phyloP scores from a whole-genome alignment of 1,140 invertebrate genomes.

The Pogonomyrmex barbatus region DNA sequence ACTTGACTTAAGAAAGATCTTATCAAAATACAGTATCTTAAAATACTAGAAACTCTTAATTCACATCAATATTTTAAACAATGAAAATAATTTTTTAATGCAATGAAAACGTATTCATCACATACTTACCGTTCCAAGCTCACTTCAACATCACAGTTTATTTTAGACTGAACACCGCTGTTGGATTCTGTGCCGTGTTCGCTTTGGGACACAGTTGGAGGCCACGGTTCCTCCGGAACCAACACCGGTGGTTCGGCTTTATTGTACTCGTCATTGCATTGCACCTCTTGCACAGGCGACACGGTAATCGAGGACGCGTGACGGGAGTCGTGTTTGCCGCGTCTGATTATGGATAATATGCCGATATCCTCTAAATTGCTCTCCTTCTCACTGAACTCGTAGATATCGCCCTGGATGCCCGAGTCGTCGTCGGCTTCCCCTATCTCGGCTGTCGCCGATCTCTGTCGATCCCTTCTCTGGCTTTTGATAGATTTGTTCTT shows the following conservation, averaged over 20 bases:
- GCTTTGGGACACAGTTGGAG: slow-evolving; percentile 62
- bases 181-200: slow-evolving; percentile 54
- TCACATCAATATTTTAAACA: not conserved
- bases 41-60: not conserved
- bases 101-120: not conserved
- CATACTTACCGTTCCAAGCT: slow-evolving; percentile 70
- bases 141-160: slow-evolving; percentile 70
- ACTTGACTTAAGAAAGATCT: not conserved
- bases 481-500: slow-evolving; percentile 82
- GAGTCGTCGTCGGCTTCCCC: slow-evolving; percentile 84
- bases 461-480: slow-evolving; percentile 80
- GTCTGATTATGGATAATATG: slow-evolving; percentile 77
- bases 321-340: slow-evolving; percentile 73
- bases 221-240: slow-evolving; percentile 78
- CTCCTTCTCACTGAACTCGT: slow-evolving; percentile 84
- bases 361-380: slow-evolving; percentile 83
- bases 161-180: slow-evolving; percentile 65
- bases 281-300: slow-evolving; percentile 75
- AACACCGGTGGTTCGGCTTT: slow-evolving; percentile 75
- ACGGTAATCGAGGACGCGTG: slow-evolving; percentile 40
- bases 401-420: slow-evolving; percentile 85
- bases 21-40: not conserved
- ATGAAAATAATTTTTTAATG: not conserved
- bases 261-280: slow-evolving; percentile 75
- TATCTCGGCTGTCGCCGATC: slow-evolving; percentile 72